Conservation (phyloP, 2,888 invertebrate species). For the Acholoe squamosa region DNA sequence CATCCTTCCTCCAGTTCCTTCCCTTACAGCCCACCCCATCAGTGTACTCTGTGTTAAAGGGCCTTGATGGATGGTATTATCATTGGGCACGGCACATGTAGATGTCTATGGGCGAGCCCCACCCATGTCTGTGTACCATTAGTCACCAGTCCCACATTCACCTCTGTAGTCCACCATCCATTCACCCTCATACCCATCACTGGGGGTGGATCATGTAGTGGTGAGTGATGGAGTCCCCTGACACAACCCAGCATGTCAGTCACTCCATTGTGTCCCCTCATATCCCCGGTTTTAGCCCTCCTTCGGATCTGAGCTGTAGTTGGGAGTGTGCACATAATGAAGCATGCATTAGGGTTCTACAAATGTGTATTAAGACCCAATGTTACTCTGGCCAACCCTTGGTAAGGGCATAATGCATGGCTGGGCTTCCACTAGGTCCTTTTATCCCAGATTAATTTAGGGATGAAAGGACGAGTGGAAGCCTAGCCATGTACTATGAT, state of each 20-base stretch:
- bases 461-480: no score
- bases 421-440: no score
- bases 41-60: neutral
- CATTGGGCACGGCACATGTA: constrained; percentile 20
- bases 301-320: no score
- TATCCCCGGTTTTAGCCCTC: no score
- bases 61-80: constrained; percentile 27
- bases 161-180: neutral
- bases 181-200: neutral
- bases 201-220: neutral
- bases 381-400: no score
- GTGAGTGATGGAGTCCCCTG: constrained; percentile 18
- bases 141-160: neutral
- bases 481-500: no score
- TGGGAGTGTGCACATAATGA: no score
- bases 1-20: neutral
- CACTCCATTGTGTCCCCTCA: neutral
- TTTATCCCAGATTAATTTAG: no score
- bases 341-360: no score
- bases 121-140: neutral
- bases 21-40: neutral
- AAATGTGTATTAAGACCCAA: no score
- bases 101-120: neutral
- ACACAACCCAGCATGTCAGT: neutral
- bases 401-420: no score